Evolutionary conservation across 2,113 vertebrate species (phyloP), one percentile per base, ranked within the genome.

Genomic region (Alectura lathami): DNA sequence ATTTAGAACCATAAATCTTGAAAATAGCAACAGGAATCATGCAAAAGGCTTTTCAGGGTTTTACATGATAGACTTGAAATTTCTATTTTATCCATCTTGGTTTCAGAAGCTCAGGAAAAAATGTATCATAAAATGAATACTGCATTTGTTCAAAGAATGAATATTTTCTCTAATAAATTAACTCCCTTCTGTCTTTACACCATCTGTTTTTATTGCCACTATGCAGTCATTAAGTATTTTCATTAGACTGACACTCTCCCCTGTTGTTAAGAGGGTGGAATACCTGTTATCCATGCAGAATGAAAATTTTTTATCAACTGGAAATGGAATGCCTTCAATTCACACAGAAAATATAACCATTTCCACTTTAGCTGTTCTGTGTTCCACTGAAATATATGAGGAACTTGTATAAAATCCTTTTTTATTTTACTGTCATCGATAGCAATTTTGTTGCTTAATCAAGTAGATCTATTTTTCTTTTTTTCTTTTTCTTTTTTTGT

Each of bases 1-100:
- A 91, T 96, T 96, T 96, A 92, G 81, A 77, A 91, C 42, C 51
- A 69, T 92, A 90, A 91, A 89, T 92, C 81, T 95, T 95, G 75
- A 93, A 95, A 96, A 93, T 53, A 95, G 66, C 17, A 95, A 85
- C 47, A 72, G 45, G 14, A 94, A 93, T 68, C 68, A 79, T 51
- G 45, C 36, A 82, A 80, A 93, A n/a, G 8, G 3, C 5, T 86
- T 91, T 86, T 84, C 50, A 75, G 81, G 30, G 1, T 32, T 85
- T 93, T 84, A 89, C 18, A 22, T 69, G 24, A 63, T 48, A 79
- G 48, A 62, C 11, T 88, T 66, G 59, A 32, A 50, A 36, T 74
- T 83, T 62, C 30, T 81, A 30, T 86, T 88, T 94, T 85, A 86
- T 0, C 24, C 47, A 50, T 40, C 21, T 29, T 43, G 11, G n/a